Evolutionary conservation across 2,113 vertebrate genomes (phyloP).

Genomic region (Lophotis ruficrista): DNA sequence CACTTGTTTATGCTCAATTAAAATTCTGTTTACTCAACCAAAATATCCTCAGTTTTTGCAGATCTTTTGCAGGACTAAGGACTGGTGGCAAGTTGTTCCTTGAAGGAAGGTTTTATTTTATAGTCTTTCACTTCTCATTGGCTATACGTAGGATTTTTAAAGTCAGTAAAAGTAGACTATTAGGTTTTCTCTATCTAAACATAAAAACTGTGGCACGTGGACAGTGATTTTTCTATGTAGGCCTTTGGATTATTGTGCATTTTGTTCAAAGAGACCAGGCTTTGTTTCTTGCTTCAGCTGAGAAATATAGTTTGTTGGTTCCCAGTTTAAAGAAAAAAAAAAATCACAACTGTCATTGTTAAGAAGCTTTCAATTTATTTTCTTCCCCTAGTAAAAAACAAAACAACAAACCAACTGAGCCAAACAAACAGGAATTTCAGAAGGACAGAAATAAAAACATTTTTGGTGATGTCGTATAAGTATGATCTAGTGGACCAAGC

Average conservation of each 20-base stretch:
- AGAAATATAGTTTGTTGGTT: background rate
- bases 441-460: background rate
- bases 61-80: background rate
- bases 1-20: background rate
- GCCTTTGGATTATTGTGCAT: background rate
- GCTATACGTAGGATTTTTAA: background rate
- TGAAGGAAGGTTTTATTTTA: background rate
- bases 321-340: background rate
- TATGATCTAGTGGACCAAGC: background rate
- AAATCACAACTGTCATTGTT: background rate
- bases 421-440: background rate
- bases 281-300: background rate
- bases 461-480: background rate
- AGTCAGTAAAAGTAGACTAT: background rate
- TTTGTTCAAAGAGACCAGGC: background rate
- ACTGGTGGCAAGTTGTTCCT: background rate
- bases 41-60: background rate
- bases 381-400: background rate
- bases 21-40: constrained; percentile 19
- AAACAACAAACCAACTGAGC: background rate
- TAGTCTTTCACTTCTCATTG: background rate
- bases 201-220: background rate
- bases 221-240: background rate
- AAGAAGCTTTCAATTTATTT: constrained; percentile 19
- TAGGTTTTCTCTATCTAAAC: background rate